Conservation (phyloP, 1,140 invertebrate species). For the Stratiolaelaps scimitus region DNA sequence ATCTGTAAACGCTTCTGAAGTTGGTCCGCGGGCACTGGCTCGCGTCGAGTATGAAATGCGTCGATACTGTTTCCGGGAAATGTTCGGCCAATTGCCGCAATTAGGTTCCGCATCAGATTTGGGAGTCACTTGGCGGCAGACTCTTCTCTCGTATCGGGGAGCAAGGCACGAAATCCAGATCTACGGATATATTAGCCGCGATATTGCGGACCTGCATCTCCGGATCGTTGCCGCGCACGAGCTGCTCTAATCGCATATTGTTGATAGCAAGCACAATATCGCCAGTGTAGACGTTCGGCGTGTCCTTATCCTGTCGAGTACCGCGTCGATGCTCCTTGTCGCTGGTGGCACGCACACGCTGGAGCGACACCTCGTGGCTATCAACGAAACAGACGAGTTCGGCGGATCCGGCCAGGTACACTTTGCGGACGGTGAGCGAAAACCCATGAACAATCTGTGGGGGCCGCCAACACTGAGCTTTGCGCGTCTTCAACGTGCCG, state of each 20-base stretch:
- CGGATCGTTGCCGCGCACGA: not conserved
- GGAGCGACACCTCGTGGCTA: not conserved
- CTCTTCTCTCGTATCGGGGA: not conserved
- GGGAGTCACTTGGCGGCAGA: no score
- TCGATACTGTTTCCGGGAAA: no score
- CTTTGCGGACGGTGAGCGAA: not conserved
- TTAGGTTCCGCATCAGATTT: no score
- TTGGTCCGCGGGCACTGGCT: no score
- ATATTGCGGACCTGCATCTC: not conserved
- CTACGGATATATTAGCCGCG: not conserved
- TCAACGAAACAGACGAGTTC: not conserved
- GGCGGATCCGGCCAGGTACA: not conserved
- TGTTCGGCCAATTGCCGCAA: no score
- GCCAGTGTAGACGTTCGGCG: not conserved
- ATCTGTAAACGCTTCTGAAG: no score
- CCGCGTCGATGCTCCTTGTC: not conserved
- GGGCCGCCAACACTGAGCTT: not conserved
- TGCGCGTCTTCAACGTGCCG: not conserved
- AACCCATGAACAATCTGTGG: not conserved
- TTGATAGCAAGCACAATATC: constrained; percentile 14
- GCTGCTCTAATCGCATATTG: not conserved
- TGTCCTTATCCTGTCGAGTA: not conserved
- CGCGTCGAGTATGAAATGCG: no score
- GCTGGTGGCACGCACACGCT: no score
- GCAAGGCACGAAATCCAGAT: not conserved